Base-by-base conservation (phyloP, 1,140 invertebrate genomes). In the Drosophila eugracilis region DNA sequence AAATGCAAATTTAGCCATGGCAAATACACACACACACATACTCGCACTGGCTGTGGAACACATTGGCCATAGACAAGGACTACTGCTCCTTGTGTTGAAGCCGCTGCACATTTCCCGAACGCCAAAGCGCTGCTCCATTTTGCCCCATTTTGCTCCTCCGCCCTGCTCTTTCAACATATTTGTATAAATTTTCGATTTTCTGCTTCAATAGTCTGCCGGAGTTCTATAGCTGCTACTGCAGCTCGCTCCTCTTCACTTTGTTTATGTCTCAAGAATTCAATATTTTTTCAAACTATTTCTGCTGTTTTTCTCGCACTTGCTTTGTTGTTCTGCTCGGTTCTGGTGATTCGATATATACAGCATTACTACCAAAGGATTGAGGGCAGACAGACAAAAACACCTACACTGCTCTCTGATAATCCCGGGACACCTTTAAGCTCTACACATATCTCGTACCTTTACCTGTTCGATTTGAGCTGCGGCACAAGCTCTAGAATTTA, bases 171-270 rank as follows among this genome's bases (percentile, higher is more conserved):
- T 85, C 63, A 80, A 86, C 77, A 80, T 85, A 86, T 85, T 85
- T 85, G 81, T 85, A 85, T 85, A 81, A 86, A 85, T 85, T 86
- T 85, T 85, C 81, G 81, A 85, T 85, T 85, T 85, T 85, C 81
- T 80, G 81, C 81, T 85, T 80, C 81, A 85, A 74, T 79, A 85
- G 76, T 63, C 74, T 65, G 39, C 66, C 55, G 70, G 53, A 75
- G 72, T 67, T 50, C 55, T 53, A 37, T 34, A 47, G 39, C 50
- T 54, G 44, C 52, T 41, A 30, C 24, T 44, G 22, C 53, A 36
- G 37, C 57, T 59, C 49, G 44, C 78, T 66, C 52, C 62, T 72
- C 76, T 75, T 75, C 77, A 77, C 81, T 80, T 86, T 86, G 78
- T 86, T 86, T 86, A 86, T 86, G 75, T 86, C 81, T 77, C 55